A percentile compares a stretch with the other conserved stretches of the same genome.
Evolutionary conservation across 2,113 vertebrate genomes (phyloP).

Genomic region (Bungarus multicinctus): DNA sequence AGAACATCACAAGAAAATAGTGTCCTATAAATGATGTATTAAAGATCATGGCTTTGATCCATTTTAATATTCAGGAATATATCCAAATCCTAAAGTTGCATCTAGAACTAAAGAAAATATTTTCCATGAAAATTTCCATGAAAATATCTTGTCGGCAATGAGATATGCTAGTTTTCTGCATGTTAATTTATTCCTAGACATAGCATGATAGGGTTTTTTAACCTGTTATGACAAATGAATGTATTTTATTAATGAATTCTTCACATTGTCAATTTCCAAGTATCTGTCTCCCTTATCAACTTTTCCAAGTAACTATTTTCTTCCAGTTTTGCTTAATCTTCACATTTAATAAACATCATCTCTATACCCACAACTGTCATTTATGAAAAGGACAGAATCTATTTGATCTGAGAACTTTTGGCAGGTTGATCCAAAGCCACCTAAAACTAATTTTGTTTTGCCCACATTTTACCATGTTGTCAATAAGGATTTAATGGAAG

Average conservation of each 20-base stretch:
- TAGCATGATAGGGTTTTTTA: not conserved
- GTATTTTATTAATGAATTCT: not conserved
- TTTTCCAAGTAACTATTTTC: not conserved
- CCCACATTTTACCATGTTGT: not conserved
- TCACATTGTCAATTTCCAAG: not conserved
- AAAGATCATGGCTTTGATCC: not conserved
- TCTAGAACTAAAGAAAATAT: not conserved
- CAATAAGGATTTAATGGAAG: not conserved
- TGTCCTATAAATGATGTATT: not conserved
- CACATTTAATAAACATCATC: not conserved
- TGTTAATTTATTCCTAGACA: not conserved
- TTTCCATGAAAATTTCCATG: not conserved
- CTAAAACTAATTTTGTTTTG: not conserved
- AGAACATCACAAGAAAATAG: not conserved
- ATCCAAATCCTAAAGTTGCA: not conserved
- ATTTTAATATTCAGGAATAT: not conserved
- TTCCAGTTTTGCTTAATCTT: not conserved
- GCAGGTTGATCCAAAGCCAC: not conserved
- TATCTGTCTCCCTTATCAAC: not conserved
- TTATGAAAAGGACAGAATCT: not conserved
- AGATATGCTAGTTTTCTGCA: not conserved
- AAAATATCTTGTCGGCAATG: not conserved
- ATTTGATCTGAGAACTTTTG: not conserved
- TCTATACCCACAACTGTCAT: not conserved
- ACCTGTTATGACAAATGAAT: not conserved